These are phyloP conservation scores for Apis dorsata DNA, from an alignment of 1,140 invertebrate species.

Conservation along the genomic window DNA sequence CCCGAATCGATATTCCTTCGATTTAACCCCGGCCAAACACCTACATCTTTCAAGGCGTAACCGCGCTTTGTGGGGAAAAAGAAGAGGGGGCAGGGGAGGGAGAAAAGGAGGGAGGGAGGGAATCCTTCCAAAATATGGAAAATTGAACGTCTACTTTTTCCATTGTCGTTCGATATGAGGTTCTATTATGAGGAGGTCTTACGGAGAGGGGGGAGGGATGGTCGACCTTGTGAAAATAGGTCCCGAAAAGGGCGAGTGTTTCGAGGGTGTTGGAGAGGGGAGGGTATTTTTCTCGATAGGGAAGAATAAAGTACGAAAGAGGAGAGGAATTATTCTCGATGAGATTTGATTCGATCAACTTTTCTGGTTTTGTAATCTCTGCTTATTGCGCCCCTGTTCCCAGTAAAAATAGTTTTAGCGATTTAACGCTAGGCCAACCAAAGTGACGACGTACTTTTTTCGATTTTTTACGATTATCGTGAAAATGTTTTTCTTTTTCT, in stretches of 20 bases:
- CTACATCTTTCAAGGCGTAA: conserved; percentile 27
- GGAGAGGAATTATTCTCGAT: background rate
- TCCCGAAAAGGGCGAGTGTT: background rate
- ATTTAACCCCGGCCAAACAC: conserved; percentile 45
- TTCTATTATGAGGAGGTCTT: background rate
- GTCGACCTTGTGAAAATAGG: conserved; percentile 14
- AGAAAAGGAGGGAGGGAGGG: background rate
- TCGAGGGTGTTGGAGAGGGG: background rate
- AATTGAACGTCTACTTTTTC: background rate
- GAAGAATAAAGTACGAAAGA: too few relatives aligned
- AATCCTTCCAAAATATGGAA: background rate
- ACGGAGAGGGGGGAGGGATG: background rate
- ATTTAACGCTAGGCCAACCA: too few relatives aligned
- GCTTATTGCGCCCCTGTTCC: too few relatives aligned
- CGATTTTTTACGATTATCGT: too few relatives aligned
- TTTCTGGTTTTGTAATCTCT: too few relatives aligned
- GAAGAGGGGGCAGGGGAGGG: too few relatives aligned
- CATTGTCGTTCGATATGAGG: conserved; percentile 34
- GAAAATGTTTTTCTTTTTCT: too few relatives aligned
- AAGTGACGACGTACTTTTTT: too few relatives aligned
- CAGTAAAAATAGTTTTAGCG: too few relatives aligned
- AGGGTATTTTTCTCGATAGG: background rate
- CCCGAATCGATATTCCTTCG: conserved; percentile 67
- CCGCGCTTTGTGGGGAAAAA: background rate
- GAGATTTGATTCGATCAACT: too few relatives aligned